Evolutionary conservation across 1,140 invertebrate species (phyloP).

Genomic region (Cepaea nemoralis): DNA sequence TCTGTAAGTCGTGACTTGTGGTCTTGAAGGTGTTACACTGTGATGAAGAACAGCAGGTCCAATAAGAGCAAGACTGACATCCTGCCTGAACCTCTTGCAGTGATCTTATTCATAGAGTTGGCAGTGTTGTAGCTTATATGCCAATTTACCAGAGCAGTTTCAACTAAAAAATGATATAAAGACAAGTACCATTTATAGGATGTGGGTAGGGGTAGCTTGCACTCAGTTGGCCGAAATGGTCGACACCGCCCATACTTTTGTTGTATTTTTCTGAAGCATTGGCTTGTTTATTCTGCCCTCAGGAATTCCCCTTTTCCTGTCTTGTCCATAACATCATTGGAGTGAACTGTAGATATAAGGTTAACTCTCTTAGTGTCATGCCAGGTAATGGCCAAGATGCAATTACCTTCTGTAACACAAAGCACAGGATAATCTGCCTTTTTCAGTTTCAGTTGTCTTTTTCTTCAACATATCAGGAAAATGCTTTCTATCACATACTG

Average conservation of each 20-base stretch:
- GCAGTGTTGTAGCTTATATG: not conserved
- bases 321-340: not conserved
- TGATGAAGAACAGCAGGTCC: not conserved
- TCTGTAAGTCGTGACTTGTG: not conserved
- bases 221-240: not conserved
- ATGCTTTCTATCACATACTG: not conserved
- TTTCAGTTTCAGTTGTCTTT: not conserved
- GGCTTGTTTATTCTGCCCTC: not conserved
- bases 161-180: not conserved
- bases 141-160: not conserved
- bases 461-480: not conserved
- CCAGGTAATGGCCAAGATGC: not conserved
- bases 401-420: not conserved
- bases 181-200: not conserved
- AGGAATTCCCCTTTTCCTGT: not conserved
- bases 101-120: not conserved
- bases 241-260: slow-evolving; percentile 3
- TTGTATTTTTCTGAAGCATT: not conserved
- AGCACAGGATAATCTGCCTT: not conserved
- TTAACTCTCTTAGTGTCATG: slow-evolving; percentile 3
- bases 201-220: not conserved
- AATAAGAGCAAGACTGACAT: not conserved
- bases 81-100: not conserved
- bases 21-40: not conserved
- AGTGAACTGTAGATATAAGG: not conserved